Evolutionary conservation across 2,888 invertebrate genomes (phyloP).

Genomic region (Drosophila neonasuta): DNA sequence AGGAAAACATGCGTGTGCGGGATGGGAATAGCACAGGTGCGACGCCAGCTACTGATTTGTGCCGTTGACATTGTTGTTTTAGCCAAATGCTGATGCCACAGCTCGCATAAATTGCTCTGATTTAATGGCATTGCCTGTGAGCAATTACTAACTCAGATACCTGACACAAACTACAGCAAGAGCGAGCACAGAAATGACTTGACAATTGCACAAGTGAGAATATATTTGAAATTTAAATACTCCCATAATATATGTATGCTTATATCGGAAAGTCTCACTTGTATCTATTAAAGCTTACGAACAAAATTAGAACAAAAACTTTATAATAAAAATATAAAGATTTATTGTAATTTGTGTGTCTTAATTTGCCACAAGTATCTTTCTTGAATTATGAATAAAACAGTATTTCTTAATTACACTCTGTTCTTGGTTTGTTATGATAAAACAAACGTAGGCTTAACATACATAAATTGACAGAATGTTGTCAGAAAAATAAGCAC

Average conservation of each 20-base stretch:
- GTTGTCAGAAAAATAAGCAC: neutral
- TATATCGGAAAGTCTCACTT: neutral
- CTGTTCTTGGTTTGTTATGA: neutral
- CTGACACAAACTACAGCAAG: neutral
- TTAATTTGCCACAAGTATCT: no score
- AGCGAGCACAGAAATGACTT: neutral
- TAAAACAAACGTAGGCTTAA: neutral
- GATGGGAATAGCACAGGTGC: conserved; percentile 44
- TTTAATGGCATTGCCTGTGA: conserved; percentile 33
- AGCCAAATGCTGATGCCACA: conserved; percentile 27
- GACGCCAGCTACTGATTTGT: conserved; percentile 49
- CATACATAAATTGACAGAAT: neutral
- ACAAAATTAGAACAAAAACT: neutral
- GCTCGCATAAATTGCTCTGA: conserved; percentile 50
- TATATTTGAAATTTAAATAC: neutral
- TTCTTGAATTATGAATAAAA: neutral
- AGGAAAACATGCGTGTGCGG: neutral
- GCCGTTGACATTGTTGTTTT: conserved; percentile 27
- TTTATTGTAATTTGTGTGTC: no score
- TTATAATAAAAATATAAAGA: no score
- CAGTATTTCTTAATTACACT: neutral
- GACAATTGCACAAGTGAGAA: neutral
- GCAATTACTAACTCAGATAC: conserved; percentile 20
- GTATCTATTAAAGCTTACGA: neutral
- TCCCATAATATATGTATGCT: neutral